Conservation (phyloP, 2,113 vertebrate species). For the Hystrix cristata region DNA sequence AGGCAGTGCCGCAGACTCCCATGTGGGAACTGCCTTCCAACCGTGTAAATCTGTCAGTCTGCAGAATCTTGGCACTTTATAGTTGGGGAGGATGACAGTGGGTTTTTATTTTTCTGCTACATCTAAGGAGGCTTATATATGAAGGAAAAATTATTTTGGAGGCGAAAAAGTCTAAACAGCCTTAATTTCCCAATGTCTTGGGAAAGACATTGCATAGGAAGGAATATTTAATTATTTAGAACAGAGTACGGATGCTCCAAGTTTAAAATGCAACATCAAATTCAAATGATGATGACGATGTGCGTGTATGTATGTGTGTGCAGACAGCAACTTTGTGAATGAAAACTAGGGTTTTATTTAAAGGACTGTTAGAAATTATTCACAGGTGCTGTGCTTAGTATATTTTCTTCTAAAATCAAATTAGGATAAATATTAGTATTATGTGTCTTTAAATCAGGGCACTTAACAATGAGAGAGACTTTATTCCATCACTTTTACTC, state of each 20-base stretch:
- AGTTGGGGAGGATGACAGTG: slow-evolving; percentile 80
- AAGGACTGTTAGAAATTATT: slow-evolving; percentile 37
- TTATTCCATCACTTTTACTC: not conserved
- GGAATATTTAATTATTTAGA: slow-evolving; percentile 28
- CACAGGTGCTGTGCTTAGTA: not conserved
- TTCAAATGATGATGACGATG: not conserved
- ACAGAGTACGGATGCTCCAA: slow-evolving; percentile 11
- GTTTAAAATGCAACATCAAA: slow-evolving; percentile 25
- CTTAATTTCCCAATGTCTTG: slow-evolving; percentile 8
- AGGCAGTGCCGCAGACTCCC: slow-evolving; percentile 69
- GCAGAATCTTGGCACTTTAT: slow-evolving; percentile 70
- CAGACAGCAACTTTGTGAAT: not conserved
- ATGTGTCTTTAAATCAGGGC: not conserved
- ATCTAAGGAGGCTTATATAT: slow-evolving; percentile 80
- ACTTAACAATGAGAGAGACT: not conserved
- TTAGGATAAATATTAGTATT: not conserved
- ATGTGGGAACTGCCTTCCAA: slow-evolving; percentile 69
- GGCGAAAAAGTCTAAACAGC: not conserved
- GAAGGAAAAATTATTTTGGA: slow-evolving; percentile 50
- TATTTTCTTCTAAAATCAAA: slow-evolving; percentile 51
- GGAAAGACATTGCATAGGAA: too few relatives aligned
- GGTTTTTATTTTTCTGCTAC: slow-evolving; percentile 76
- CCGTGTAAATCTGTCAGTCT: slow-evolving; percentile 80
- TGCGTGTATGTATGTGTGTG: not conserved
- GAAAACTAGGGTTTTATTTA: slow-evolving; percentile 48